phyloP scores from a whole-genome alignment of 2,113 vertebrate genomes.

The Phaethornis superciliosus region DNA sequence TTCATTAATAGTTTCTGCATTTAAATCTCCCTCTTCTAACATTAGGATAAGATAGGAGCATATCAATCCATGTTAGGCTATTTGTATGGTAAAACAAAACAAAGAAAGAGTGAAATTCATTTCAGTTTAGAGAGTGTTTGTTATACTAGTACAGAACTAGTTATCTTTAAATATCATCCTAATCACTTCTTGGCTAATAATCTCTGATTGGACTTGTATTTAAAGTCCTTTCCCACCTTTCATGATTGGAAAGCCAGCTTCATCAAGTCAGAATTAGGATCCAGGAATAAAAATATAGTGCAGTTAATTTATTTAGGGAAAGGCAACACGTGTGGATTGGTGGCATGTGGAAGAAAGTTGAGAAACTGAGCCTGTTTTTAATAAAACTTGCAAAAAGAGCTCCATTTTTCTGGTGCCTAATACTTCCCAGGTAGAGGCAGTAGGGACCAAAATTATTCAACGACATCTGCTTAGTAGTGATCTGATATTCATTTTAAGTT shows the following conservation, averaged over 20 bases:
- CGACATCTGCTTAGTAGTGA: neutral
- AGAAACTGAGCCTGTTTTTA: neutral
- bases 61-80: neutral
- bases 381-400: neutral
- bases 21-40: neutral
- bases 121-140: conserved; percentile 44
- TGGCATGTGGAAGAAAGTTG: neutral
- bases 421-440: neutral
- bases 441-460: neutral
- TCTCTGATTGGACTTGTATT: conserved; percentile 80
- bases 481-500: neutral
- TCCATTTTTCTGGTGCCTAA: neutral
- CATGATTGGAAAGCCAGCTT: conserved; percentile 73
- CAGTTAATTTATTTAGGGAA: conserved; percentile 35
- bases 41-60: neutral
- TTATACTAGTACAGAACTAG: conserved; percentile 31
- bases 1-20: neutral
- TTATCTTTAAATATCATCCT: conserved; percentile 62
- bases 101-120: neutral
- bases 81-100: conserved; percentile 10
- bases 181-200: conserved; percentile 67
- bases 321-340: neutral
- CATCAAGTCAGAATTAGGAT: conserved; percentile 61
- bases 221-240: conserved; percentile 45
- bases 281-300: conserved; percentile 49